Evolutionary conservation across 2,113 vertebrate species (phyloP).

Genomic region (Charina bottae): DNA sequence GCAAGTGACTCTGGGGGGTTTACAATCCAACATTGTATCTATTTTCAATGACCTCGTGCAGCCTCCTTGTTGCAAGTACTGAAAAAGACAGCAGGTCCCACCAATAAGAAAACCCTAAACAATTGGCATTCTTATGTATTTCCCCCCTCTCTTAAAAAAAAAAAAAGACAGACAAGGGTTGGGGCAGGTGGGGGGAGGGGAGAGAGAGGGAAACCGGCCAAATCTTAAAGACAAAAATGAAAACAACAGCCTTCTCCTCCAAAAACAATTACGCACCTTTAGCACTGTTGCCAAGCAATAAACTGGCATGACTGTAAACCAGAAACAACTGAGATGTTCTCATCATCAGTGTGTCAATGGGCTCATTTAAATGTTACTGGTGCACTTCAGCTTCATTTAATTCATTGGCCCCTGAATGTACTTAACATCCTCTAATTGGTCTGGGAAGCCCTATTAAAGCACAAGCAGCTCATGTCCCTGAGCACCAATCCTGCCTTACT

Average conservation of each 20-base stretch:
- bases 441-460: not conserved
- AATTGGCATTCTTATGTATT: not conserved
- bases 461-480: not conserved
- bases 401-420: not conserved
- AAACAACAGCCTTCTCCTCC: not conserved
- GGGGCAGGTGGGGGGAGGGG: not conserved
- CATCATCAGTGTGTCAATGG: not conserved
- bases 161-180: not conserved
- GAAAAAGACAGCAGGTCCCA: not conserved
- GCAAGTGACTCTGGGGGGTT: no score
- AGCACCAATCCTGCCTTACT: not conserved
- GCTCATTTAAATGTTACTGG: not conserved
- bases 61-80: slow-evolving; percentile 12
- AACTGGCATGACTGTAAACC: not conserved
- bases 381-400: not conserved
- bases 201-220: not conserved
- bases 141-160: not conserved
- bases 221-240: not conserved
- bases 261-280: not conserved
- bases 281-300: not conserved
- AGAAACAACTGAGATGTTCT: not conserved
- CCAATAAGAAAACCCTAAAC: not conserved
- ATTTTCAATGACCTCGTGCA: not conserved
- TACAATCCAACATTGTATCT: no score
- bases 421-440: not conserved